Evolutionary conservation across 1,140 invertebrate genomes (phyloP).

Genomic region (Papilio helenus): DNA sequence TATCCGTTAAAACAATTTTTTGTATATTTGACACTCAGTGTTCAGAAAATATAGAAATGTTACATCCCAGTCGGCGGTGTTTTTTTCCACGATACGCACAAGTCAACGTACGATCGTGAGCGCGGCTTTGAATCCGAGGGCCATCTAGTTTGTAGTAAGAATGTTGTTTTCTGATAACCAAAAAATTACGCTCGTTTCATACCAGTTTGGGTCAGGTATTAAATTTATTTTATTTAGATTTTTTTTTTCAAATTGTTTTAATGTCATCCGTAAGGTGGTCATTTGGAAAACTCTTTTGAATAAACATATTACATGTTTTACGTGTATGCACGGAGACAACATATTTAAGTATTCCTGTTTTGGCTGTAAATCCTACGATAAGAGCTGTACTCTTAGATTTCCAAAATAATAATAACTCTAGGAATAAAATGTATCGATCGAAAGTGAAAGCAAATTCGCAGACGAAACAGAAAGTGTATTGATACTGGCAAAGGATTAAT

Average conservation of each 20-base stretch:
- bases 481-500: neutral
- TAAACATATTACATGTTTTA: too few species aligned
- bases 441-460: slow-evolving; percentile 9
- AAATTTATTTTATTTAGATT: neutral
- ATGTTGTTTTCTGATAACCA: slow-evolving; percentile 50
- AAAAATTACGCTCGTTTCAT: slow-evolving; percentile 44
- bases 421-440: neutral
- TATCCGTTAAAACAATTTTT: neutral
- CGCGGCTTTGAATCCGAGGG: slow-evolving; percentile 46
- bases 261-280: neutral
- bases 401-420: neutral
- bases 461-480: slow-evolving; percentile 16
- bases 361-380: neutral
- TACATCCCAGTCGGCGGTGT: neutral
- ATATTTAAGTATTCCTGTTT: too few species aligned
- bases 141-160: slow-evolving; percentile 50
- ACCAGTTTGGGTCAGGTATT: neutral
- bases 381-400: neutral
- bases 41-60: slow-evolving; percentile 10
- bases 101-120: slow-evolving; percentile 43
- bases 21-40: neutral
- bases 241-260: neutral
- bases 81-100: slow-evolving; percentile 36
- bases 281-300: too few species aligned
- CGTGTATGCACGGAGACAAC: too few species aligned